phyloP scores from a whole-genome alignment of 23 tunicate genomes.

The Ciona savignyi region DNA sequence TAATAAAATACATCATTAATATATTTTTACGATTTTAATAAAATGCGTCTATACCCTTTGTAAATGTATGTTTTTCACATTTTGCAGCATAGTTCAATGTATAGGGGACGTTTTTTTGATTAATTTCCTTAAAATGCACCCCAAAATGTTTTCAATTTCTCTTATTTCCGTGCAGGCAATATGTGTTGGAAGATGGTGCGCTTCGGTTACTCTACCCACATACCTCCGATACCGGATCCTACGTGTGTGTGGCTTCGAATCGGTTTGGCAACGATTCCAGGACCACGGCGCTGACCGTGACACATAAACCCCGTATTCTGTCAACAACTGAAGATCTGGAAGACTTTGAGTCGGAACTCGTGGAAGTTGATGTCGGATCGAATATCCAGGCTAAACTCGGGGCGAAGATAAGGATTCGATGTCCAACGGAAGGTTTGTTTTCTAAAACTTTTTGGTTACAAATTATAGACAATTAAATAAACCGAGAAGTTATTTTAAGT shows the following conservation, averaged over 20 bases:
- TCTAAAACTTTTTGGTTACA: too few species aligned
- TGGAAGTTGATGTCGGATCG: conserved; percentile 58
- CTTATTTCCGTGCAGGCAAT: conserved; percentile 23
- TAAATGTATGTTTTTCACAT: too few species aligned
- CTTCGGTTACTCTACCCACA: conserved; percentile 55
- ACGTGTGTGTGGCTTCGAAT: conserved; percentile 74
- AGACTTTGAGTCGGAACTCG: conserved; percentile 27
- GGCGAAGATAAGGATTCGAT: conserved; percentile 34
- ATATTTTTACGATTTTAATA: too few species aligned
- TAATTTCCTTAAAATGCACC: too few species aligned
- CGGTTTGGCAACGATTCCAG: conserved; percentile 28
- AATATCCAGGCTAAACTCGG: conserved; percentile 69
- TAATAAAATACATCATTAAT: not conserved
- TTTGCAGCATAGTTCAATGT: too few species aligned
- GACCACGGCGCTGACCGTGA: conserved; percentile 48
- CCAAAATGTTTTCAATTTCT: not conserved
- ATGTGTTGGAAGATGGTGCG: conserved; percentile 51
- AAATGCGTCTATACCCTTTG: too few species aligned
- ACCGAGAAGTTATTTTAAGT: too few species aligned
- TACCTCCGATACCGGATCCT: conserved; percentile 47
- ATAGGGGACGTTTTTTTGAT: not conserved
- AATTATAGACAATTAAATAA: too few species aligned
- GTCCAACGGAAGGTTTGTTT: conserved; percentile 68
- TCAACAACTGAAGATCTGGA: conserved; percentile 35
- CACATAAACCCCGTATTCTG: conserved; percentile 47